These are phyloP conservation scores for Patella pellucida DNA, from an alignment of 2,888 invertebrate species.

Conservation along the genomic window DNA sequence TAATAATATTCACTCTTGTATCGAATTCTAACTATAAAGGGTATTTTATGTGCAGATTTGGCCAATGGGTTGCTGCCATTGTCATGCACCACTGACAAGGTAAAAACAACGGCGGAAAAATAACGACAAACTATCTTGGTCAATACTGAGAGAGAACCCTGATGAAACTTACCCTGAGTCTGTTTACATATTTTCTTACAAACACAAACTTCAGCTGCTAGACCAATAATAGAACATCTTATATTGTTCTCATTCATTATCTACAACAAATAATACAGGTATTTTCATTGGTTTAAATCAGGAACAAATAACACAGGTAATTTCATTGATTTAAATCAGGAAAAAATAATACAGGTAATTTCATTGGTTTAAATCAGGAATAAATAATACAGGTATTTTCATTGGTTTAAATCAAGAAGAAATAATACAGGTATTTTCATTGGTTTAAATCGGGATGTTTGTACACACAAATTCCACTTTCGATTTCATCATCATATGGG, in stretches of 20 bases:
- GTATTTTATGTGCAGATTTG: too few relatives aligned
- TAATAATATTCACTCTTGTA: too few relatives aligned
- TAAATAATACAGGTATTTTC: neutral
- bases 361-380: too few relatives aligned
- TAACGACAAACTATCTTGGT: too few relatives aligned
- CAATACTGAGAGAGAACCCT: too few relatives aligned
- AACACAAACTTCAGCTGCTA: constrained; percentile 94
- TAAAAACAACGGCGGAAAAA: too few relatives aligned
- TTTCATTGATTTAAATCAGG: too few relatives aligned
- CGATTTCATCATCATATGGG: too few relatives aligned
- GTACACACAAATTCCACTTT: too few relatives aligned
- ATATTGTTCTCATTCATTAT: constrained; percentile 82
- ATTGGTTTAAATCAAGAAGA: neutral
- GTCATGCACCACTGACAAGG: too few relatives aligned
- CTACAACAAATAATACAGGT: constrained; percentile 39
- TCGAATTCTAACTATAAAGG: too few relatives aligned
- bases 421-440: neutral
- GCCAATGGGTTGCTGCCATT: too few relatives aligned
- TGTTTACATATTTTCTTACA: constrained; percentile 87
- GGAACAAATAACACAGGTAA: neutral
- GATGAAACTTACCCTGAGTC: constrained; percentile 77
- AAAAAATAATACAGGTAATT: neutral
- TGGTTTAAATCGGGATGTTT: neutral
- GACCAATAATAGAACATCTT: constrained; percentile 92
- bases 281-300: neutral